Evolutionary conservation across 2,797 vertebrate species (phyloP), one percentile per base, ranked within the genome.

Genomic region (Cyclopterus lumpus): DNA sequence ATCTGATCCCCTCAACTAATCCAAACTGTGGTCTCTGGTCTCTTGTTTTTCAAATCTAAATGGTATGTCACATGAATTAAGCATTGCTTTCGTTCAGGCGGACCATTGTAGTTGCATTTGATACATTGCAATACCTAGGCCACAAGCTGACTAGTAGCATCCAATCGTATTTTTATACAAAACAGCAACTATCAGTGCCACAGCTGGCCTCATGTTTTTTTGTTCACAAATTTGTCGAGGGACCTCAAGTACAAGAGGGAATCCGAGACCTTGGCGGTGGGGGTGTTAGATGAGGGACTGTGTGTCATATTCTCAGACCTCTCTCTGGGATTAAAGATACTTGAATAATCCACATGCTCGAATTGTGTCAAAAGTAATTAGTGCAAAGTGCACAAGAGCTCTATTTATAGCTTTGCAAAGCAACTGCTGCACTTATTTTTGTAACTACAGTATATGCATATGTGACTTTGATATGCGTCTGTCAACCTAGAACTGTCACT

Each of bases 401-500:
- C 61, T 82, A 85, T 80, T 84, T 78, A 71, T 71, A 82, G 54
- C 22, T 38, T 22, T 18, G 40, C 20, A 8, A 60, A 57, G 28
- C 34, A 20, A 22, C 61, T 67, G 51, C 53, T 16, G 53, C 59
- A 12, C 64, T 53, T 69, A 22, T 34, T 78, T 77, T 77, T 83
- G 12, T 36, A 69, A 60, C 63, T 66, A 73, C 71, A 66, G 61
- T 59, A 30, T 24, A 3, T 70, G 64, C 64, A 81, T 70, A 34
- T 71, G 68, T 73, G 67, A 40, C 63, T 76, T 74, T 26, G 8
- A 67, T 69, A 44, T 88, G 65, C 71, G 49, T 44, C 51, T 71
- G 69, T 60, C 68, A 87, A 62, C 81, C 77, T 42, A 78, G 63
- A 67, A 80, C 68, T 88, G 85, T 86, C 84, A 85, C 58, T 6